Evolutionary conservation across 2,113 vertebrate genomes (phyloP), one percentile per base, ranked within the genome.

Genomic region (Mirounga angustirostris): DNA sequence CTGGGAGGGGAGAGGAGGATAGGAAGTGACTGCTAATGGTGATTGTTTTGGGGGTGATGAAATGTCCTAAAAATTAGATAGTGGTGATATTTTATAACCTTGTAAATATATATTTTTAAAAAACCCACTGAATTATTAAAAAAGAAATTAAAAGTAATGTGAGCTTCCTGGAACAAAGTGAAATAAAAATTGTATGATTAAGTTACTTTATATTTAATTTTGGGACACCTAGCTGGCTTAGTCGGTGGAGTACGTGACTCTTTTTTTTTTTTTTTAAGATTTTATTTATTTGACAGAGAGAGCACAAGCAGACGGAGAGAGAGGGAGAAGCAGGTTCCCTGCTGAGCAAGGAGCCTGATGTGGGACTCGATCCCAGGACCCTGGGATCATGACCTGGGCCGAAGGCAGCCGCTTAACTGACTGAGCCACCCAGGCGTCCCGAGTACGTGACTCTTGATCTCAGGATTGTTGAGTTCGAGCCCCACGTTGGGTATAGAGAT

Each of bases 181-280:
- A 81, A 74, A 81, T 79, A 21, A 83, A 76, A 97, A 91, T 46
- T 86, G 0, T 97, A 40, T 28, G 18, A 43, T 74, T 71, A 73
- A 54, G 69, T 92, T 58, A 69, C 43, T 81, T 61, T 65, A 19
- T 54, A 33, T 59, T 50, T 30, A 78, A 50, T 78, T 78, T 78
- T 15, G 15, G 74, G 26, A 14, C 26, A 16, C 43, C 26, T 30
- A 16, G 43, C 74, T 50, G 43, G 43, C 69, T 46, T 28, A 78
- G 43, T 78, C 2, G 22, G 43, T 78, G 26, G 43, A 78, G 43
- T 28, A 28, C 30, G 43, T 10, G 43, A 78, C 26, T 46, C 73
- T 78, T 30, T 36, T 36, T 36, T 36, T 36, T 36, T 36, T 36
- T 36, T 36, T 36, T 36, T 2, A 36, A 36, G 36, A 36, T 36